phyloP scores from a whole-genome alignment of 2,113 vertebrate genomes.

The Coracopsis vasa region DNA sequence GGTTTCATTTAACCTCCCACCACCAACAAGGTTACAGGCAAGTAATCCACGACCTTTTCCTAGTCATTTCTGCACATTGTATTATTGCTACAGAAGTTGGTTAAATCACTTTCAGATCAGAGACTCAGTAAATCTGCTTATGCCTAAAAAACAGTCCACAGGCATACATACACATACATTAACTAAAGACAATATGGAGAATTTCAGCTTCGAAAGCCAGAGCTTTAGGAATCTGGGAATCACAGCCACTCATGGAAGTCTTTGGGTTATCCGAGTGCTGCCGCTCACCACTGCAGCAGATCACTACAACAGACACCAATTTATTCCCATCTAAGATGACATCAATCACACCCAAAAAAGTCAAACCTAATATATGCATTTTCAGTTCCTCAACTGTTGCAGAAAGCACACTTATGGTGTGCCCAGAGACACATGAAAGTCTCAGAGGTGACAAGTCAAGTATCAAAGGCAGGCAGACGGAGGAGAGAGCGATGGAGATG shows the following conservation, averaged over 20 bases:
- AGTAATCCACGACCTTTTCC: background rate
- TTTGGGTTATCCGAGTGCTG: fast-evolving
- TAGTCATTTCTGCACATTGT: fast-evolving
- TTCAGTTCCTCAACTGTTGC: background rate
- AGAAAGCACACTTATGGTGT: background rate
- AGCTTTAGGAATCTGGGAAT: background rate
- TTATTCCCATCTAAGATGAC: background rate
- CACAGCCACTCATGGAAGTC: background rate
- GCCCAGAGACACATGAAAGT: background rate
- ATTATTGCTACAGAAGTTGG: background rate
- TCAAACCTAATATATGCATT: fast-evolving
- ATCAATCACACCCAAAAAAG: background rate
- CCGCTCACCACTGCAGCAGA: background rate
- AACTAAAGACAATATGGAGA: background rate
- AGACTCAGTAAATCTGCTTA: background rate
- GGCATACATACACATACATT: background rate
- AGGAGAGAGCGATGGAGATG: background rate
- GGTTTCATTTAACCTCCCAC: background rate
- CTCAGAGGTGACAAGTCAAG: background rate
- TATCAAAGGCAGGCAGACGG: background rate
- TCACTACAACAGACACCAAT: too few relatives aligned
- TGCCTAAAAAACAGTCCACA: background rate
- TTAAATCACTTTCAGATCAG: background rate
- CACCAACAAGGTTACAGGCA: background rate
- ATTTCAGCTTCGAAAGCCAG: background rate